Conservation (phyloP, 2,797 vertebrate species). For the Brachymystax lenok region DNA sequence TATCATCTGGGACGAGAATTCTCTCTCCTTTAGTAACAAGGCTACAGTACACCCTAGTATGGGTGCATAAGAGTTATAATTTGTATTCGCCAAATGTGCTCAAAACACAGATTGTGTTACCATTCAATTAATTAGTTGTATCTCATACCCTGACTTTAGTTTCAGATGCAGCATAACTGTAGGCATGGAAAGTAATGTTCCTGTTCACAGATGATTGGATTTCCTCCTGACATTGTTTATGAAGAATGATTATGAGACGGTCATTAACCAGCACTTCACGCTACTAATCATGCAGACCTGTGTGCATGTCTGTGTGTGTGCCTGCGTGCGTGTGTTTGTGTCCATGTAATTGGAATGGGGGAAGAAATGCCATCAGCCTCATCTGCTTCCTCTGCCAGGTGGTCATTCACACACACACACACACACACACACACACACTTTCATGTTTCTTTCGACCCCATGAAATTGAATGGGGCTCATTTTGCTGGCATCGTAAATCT, state of each 20-base stretch:
- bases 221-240: constrained; percentile 21
- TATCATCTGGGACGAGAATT: no score
- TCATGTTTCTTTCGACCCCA: constrained; percentile 55
- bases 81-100: no score
- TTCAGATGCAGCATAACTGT: background rate
- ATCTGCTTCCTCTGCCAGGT: constrained; percentile 37
- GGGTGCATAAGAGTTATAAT: no score
- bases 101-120: no score
- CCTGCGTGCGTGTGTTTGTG: no score
- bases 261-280: constrained; percentile 34
- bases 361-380: constrained; percentile 21
- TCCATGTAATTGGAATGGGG: constrained; percentile 19
- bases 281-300: constrained; percentile 35
- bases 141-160: background rate
- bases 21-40: no score
- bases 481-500: constrained; percentile 53
- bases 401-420: constrained; percentile 5
- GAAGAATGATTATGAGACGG: constrained; percentile 9
- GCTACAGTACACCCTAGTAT: no score
- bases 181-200: constrained; percentile 8
- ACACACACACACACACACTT: constrained; percentile 13
- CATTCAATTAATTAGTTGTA: background rate
- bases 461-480: constrained; percentile 49
- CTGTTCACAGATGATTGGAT: constrained; percentile 14
- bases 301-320: background rate